Conservation (phyloP, 2,113 vertebrate species). For the Calidris pugnax region DNA sequence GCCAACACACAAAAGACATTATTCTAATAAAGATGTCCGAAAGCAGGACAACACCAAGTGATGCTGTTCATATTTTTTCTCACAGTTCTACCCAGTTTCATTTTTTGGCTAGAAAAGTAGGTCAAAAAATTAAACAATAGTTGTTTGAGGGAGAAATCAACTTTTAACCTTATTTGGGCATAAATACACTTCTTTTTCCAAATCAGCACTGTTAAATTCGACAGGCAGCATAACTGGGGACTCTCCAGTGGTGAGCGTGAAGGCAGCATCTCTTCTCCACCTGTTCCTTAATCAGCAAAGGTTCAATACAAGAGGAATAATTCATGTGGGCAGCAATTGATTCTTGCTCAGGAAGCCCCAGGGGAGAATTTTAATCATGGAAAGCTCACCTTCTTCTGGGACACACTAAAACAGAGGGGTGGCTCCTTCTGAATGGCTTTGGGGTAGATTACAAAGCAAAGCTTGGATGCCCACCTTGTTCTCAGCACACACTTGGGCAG, state of each 20-base stretch:
- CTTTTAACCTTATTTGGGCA: not conserved
- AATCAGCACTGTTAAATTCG: not conserved
- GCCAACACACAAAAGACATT: not conserved
- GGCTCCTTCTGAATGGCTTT: not conserved
- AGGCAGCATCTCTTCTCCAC: not conserved
- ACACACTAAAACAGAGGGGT: rapidly evolving
- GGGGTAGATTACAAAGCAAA: not conserved
- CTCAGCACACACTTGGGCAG: not conserved
- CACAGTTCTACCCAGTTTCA: not conserved
- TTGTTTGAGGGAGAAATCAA: not conserved
- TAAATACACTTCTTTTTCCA: not conserved
- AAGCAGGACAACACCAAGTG: not conserved
- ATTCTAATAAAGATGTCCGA: not conserved
- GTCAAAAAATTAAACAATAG: conserved; percentile 8
- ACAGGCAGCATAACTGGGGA: not conserved
- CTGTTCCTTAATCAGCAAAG: conserved; percentile 15
- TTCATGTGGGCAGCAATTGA: conserved; percentile 24
- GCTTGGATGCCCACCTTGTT: not conserved
- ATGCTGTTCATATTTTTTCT: not conserved
- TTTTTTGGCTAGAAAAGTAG: conserved; percentile 28
- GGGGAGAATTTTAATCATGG: not conserved
- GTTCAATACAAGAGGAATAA: conserved; percentile 14
- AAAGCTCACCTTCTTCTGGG: not conserved
- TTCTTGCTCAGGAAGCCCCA: not conserved
- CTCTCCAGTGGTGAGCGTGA: not conserved